Percentiles rank a stretch among this genome's conserved stretches.
These are phyloP conservation scores for Suillia variegata DNA, from an alignment of 2,888 invertebrate genomes.

Conservation along the genomic window DNA sequence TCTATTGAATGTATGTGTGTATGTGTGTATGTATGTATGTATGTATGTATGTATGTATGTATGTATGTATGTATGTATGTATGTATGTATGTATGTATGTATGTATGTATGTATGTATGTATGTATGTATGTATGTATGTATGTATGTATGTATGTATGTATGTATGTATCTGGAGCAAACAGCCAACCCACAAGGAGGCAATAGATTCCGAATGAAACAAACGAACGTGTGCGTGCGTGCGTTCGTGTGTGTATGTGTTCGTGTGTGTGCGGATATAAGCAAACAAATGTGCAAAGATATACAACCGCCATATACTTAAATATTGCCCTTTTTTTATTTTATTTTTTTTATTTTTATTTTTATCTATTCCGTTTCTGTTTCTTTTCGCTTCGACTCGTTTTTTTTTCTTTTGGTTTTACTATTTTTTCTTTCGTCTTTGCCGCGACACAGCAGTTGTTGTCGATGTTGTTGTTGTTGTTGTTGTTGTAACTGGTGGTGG, in stretches of 20 bases:
- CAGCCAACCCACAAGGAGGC: slow-evolving; percentile 5
- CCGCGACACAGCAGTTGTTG: slow-evolving; percentile 9
- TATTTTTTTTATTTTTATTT: slow-evolving; percentile 40
- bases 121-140: neutral
- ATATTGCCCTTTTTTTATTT: slow-evolving; percentile 15
- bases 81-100: neutral
- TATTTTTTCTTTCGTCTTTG: slow-evolving; percentile 14
- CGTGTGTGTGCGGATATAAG: slow-evolving; percentile 30
- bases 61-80: neutral
- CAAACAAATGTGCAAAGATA: slow-evolving; percentile 38
- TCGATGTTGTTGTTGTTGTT: slow-evolving; percentile 21
- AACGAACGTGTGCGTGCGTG: too few species aligned
- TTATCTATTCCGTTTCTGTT: too few species aligned
- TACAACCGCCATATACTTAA: slow-evolving; percentile 46
- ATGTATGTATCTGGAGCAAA: slow-evolving; percentile 41
- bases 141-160: too few species aligned
- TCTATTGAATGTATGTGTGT: neutral
- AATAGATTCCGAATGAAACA: too few species aligned
- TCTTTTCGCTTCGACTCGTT: slow-evolving; percentile 28
- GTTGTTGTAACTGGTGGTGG: slow-evolving; percentile 17
- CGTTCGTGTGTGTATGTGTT: slow-evolving; percentile 1
- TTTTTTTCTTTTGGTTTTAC: too few species aligned
- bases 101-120: neutral
- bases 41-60: slow-evolving; percentile 11
- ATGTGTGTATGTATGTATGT: neutral